These are phyloP conservation scores for Dryoscopus gambensis DNA, from an alignment of 2,113 vertebrate genomes.

Conservation along the genomic window DNA sequence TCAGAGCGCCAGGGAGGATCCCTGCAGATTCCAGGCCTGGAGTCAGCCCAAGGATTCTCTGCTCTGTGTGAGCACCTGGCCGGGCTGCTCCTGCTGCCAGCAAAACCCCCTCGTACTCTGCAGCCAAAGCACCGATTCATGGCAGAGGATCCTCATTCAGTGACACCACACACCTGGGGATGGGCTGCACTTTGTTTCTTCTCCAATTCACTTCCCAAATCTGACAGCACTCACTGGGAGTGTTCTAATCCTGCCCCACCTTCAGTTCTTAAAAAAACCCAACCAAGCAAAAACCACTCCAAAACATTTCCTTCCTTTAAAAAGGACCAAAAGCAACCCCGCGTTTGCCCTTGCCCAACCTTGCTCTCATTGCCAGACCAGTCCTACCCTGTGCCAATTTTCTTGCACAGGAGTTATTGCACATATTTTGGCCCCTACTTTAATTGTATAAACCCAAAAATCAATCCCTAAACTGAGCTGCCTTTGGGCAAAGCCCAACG, in stretches of 20 bases:
- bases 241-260: not conserved
- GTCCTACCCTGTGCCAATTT: not conserved
- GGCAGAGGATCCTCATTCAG: fast-evolving
- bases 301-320: not conserved
- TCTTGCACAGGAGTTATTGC: not conserved
- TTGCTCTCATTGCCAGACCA: not conserved
- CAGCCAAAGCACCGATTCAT: not conserved
- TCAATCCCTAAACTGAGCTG: not conserved
- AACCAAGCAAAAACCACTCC: not conserved
- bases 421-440: not conserved
- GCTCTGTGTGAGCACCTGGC: not conserved
- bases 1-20: not conserved
- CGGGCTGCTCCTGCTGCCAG: not conserved
- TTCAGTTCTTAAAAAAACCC: not conserved
- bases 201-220: not conserved
- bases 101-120: fast-evolving
- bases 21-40: not conserved
- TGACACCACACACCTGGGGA: not conserved
- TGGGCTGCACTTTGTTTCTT: not conserved
- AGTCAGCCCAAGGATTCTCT: not conserved
- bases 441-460: not conserved
- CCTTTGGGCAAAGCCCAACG: not conserved
- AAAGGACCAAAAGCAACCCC: not conserved
- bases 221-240: not conserved
- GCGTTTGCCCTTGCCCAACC: not conserved